Evolutionary conservation across 1,140 invertebrate genomes (phyloP).

Genomic region (Cylas formicarius): DNA sequence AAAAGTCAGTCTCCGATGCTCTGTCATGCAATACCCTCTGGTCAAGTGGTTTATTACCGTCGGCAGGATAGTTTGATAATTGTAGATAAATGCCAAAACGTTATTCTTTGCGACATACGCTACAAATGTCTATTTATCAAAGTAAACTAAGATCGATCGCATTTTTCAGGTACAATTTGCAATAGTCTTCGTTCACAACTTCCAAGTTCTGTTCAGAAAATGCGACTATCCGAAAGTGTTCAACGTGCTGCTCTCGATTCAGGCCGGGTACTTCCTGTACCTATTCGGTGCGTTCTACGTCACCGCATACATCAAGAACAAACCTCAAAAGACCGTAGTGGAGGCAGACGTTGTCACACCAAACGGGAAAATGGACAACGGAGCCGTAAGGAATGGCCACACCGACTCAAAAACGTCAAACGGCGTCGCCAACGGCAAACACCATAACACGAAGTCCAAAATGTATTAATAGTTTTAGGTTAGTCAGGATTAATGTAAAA

Average conservation of each 20-base stretch:
- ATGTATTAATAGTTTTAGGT: too few species aligned
- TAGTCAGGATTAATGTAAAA: too few species aligned
- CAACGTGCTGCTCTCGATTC: slow-evolving; percentile 59
- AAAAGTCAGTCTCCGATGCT: too few species aligned
- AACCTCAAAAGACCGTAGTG: slow-evolving; percentile 18
- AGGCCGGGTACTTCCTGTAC: slow-evolving; percentile 73
- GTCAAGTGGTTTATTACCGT: too few species aligned
- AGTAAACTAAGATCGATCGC: too few species aligned
- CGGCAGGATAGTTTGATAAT: too few species aligned
- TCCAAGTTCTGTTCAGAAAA: slow-evolving; percentile 53
- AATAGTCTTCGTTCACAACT: slow-evolving; percentile 66
- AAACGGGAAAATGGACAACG: slow-evolving; percentile 9
- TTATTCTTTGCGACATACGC: too few species aligned
- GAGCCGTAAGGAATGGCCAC: background rate
- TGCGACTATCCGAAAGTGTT: slow-evolving; percentile 64
- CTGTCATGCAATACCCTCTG: too few species aligned
- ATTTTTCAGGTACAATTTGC: slow-evolving; percentile 73
- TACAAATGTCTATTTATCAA: too few species aligned
- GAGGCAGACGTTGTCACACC: background rate
- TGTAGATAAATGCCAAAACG: too few species aligned
- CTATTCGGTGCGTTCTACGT: slow-evolving; percentile 81
- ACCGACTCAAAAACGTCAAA: background rate
- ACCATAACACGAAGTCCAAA: too few species aligned
- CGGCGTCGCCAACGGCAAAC: slow-evolving; percentile 3
- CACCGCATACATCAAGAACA: slow-evolving; percentile 57